phyloP scores from a whole-genome alignment of 2,797 vertebrate species.

The Lutra lutra region DNA sequence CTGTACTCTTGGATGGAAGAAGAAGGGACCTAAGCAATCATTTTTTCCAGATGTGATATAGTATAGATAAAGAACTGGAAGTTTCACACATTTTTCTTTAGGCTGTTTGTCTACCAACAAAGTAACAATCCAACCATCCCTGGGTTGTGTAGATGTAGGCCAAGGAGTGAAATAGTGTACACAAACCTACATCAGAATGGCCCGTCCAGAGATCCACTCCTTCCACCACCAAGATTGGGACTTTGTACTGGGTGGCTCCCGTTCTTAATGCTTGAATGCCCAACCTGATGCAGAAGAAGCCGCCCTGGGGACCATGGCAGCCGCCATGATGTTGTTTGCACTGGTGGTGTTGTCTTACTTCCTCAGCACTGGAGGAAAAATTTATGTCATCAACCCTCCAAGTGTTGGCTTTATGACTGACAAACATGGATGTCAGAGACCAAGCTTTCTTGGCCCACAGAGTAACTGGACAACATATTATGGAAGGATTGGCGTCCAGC shows the following conservation, averaged over 20 bases:
- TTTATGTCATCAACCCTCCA: neutral
- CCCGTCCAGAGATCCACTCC: neutral
- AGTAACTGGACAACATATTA: neutral
- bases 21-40: neutral
- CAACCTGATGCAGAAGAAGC: neutral
- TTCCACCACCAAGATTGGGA: neutral
- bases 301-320: no score
- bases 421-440: neutral
- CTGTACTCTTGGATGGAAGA: neutral
- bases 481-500: neutral
- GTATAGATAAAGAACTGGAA: neutral
- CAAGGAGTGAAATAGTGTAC: neutral
- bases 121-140: neutral
- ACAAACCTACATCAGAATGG: neutral
- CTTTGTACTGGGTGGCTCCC: neutral
- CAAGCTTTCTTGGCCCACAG: neutral
- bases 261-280: neutral
- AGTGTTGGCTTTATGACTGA: neutral
- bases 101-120: neutral
- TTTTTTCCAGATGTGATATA: neutral
- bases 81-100: constrained; percentile 16
- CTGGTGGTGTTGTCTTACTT: neutral
- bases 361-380: neutral
- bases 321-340: neutral
- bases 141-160: neutral